phyloP scores from a whole-genome alignment of 1,140 invertebrate species.

The Phthorimaea operculella region DNA sequence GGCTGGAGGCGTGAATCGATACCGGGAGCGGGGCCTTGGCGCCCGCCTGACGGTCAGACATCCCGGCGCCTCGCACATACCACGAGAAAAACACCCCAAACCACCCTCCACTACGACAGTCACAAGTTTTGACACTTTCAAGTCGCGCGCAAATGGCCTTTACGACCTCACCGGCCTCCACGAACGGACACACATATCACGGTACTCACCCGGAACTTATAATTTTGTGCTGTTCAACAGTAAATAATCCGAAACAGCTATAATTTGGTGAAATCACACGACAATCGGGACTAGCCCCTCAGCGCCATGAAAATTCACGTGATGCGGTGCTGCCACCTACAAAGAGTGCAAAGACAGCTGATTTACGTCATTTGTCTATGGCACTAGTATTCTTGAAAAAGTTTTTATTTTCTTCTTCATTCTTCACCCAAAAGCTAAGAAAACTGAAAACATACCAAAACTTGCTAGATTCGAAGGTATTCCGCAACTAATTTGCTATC shows the following conservation, averaged over 20 bases:
- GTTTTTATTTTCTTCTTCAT: not conserved
- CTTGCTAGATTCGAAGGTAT: no score
- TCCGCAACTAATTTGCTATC: no score
- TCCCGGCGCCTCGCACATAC: conserved; percentile 44
- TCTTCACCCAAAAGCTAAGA: no score
- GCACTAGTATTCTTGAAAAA: not conserved
- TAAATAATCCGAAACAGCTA: conserved; percentile 57
- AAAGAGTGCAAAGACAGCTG: conserved; percentile 63
- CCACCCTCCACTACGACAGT: conserved; percentile 35
- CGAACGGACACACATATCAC: conserved; percentile 18
- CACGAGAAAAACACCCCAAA: conserved; percentile 38
- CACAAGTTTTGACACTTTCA: conserved; percentile 52
- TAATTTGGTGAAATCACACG: conserved; percentile 67
- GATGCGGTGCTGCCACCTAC: conserved; percentile 67
- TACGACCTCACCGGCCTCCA: conserved; percentile 6
- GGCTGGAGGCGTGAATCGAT: conserved; percentile 44
- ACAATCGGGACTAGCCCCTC: conserved; percentile 66
- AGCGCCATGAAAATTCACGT: conserved; percentile 70
- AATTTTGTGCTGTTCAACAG: conserved; percentile 59
- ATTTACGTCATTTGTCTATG: conserved; percentile 68
- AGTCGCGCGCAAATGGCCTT: conserved; percentile 48
- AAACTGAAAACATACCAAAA: no score
- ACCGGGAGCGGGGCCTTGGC: conserved; percentile 31
- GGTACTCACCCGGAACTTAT: conserved; percentile 55
- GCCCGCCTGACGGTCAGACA: conserved; percentile 46